Percentiles rank a stretch among this genome's conserved stretches.
phyloP scores from a whole-genome alignment of 2,113 vertebrate genomes.

The Pavo muticus region DNA sequence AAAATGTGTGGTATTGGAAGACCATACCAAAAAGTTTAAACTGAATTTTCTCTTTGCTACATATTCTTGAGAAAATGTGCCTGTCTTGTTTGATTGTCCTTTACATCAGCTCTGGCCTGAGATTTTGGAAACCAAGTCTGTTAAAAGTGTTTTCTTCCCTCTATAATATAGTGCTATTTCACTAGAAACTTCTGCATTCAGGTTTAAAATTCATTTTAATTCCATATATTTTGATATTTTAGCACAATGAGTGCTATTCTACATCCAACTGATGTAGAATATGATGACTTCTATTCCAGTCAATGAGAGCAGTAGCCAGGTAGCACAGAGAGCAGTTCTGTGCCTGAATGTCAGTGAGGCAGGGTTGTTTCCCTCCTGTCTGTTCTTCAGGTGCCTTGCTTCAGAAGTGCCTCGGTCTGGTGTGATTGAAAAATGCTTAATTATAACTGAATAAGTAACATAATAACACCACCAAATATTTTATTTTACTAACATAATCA shows the following conservation, averaged over 20 bases:
- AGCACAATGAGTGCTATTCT: not conserved
- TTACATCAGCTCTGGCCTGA: not conserved
- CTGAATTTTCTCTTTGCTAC: not conserved
- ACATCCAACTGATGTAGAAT: not conserved
- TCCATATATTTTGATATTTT: not conserved
- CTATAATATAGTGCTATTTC: not conserved
- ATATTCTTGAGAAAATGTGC: rapidly evolving
- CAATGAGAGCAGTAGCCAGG: not conserved
- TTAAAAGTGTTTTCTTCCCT: not conserved
- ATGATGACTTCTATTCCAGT: not conserved
- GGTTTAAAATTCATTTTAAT: not conserved
- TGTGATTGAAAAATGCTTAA: not conserved
- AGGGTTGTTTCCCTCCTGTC: not conserved
- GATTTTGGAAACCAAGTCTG: not conserved
- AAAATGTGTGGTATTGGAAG: not conserved
- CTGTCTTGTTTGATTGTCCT: not conserved
- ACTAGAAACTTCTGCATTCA: not conserved
- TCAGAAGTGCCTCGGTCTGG: not conserved
- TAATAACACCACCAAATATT: not conserved
- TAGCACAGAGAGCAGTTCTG: not conserved
- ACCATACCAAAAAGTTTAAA: rapidly evolving
- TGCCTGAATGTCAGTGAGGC: not conserved
- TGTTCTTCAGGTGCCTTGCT: not conserved
- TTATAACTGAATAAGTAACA: not conserved
- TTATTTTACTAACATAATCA: not conserved